Evolutionary conservation across 1,140 invertebrate genomes (phyloP).

Genomic region (Brachionus asplanchnoidis): DNA sequence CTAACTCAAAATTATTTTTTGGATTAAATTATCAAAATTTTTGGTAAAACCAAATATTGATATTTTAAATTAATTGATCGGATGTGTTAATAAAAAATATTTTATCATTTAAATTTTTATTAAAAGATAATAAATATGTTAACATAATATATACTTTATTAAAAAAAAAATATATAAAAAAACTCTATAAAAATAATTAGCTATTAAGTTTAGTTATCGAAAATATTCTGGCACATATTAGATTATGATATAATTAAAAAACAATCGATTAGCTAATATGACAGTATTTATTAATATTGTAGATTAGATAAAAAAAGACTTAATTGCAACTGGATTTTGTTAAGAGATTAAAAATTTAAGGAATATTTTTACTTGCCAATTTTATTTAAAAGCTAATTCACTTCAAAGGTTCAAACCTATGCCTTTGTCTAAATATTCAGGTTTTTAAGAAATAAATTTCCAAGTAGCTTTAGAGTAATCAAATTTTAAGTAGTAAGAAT

Average conservation of each 20-base stretch:
- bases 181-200: no score
- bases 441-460: neutral
- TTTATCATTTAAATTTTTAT: no score
- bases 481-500: neutral
- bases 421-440: neutral
- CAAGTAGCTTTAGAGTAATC: neutral
- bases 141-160: no score
- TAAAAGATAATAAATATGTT: no score
- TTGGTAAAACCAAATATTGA: no score
- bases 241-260: neutral
- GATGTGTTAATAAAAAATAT: no score
- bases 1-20: no score
- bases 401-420: neutral
- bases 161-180: no score
- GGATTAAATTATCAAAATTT: no score
- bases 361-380: neutral
- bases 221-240: no score
- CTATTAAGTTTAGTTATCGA: no score
- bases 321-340: neutral
- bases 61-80: no score
- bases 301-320: neutral
- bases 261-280: neutral
- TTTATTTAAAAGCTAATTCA: neutral
- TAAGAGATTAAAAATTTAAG: neutral
- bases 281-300: neutral